These are phyloP conservation scores for Mesocricetus auratus DNA, from an alignment of 2,113 vertebrate species.

Conservation along the genomic window DNA sequence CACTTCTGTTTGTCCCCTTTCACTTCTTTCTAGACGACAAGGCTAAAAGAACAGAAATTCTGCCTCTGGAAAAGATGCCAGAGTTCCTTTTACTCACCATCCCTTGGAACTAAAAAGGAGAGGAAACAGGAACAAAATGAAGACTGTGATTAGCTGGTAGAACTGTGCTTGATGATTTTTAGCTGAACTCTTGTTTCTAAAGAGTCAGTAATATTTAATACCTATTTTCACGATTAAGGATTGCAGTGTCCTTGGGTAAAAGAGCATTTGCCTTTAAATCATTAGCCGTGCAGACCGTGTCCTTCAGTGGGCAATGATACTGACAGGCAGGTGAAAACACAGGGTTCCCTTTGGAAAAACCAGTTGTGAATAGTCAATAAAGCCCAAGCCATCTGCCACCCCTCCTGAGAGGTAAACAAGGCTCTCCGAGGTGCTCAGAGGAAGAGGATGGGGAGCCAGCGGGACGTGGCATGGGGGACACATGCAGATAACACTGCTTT, in stretches of 20 bases:
- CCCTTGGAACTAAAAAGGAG: conserved; percentile 5
- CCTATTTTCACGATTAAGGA: not conserved
- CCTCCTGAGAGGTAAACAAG: conserved; percentile 67
- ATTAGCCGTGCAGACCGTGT: conserved; percentile 26
- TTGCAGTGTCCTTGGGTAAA: conserved; percentile 33
- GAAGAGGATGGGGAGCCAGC: conserved; percentile 64
- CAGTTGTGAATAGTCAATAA: conserved; percentile 66
- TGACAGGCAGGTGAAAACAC: conserved; percentile 61
- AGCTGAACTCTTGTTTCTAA: conserved; percentile 46
- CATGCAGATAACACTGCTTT: conserved; percentile 41
- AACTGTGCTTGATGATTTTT: not conserved
- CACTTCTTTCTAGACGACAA: not conserved
- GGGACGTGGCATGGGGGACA: conserved; percentile 29
- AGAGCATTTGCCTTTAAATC: conserved; percentile 43
- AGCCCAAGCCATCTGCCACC: conserved; percentile 11
- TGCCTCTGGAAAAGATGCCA: not conserved
- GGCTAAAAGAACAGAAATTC: not conserved
- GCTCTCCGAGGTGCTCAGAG: not conserved
- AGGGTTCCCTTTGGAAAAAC: conserved; percentile 69
- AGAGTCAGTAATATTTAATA: not conserved
- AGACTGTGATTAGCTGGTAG: not conserved
- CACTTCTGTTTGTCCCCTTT: not conserved
- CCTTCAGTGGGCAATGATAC: conserved; percentile 27
- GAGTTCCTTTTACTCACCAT: not conserved
- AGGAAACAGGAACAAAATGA: not conserved